Conservation (phyloP, 2,113 vertebrate genomes). For the Nothobranchius kuhntae region DNA sequence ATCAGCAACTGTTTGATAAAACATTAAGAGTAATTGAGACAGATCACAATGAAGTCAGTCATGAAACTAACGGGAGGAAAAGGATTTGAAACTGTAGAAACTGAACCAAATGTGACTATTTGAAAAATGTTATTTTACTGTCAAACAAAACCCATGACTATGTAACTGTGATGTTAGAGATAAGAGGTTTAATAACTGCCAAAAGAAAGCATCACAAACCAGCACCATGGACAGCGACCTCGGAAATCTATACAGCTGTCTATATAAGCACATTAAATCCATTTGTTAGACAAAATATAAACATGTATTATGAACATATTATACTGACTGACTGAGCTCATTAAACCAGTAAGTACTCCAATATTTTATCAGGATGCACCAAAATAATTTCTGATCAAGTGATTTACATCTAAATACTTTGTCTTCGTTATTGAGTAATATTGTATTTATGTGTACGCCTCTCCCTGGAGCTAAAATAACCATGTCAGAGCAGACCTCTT, state of each 20-base stretch:
- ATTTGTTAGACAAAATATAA: neutral
- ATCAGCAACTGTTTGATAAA: too few species aligned
- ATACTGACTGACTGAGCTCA: too few species aligned
- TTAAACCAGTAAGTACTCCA: constrained; percentile 17
- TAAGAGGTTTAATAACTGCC: too few species aligned
- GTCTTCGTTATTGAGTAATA: neutral
- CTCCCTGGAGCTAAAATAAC: constrained; percentile 6
- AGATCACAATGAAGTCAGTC: too few species aligned
- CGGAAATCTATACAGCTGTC: neutral
- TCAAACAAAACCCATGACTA: too few species aligned
- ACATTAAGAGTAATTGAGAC: too few species aligned
- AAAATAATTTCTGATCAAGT: neutral
- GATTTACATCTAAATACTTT: neutral
- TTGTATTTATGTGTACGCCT: neutral
- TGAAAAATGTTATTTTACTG: too few species aligned
- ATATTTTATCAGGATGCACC: neutral
- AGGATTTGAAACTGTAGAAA: too few species aligned
- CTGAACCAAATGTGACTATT: too few species aligned
- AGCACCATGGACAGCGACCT: constrained; percentile 65
- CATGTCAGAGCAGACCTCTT: constrained; percentile 16
- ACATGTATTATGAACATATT: too few species aligned
- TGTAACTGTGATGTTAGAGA: too few species aligned
- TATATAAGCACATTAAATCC: neutral
- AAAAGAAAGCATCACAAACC: constrained; percentile 14
- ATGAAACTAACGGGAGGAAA: too few species aligned